phyloP scores from a whole-genome alignment of 1,140 invertebrate genomes.

The Nylanderia fulva region DNA sequence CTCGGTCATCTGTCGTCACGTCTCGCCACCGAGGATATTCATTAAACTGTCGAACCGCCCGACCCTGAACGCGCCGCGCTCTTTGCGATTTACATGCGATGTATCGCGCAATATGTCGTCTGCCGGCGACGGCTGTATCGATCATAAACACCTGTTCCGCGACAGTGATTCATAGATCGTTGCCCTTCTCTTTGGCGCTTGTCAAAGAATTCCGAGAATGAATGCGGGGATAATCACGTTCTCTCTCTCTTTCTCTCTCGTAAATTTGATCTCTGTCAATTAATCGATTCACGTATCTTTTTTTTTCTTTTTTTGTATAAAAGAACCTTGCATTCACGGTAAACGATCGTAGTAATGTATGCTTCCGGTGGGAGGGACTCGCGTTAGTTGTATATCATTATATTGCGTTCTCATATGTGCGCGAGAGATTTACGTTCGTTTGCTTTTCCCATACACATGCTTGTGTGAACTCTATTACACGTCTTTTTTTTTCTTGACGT shows the following conservation, averaged over 20 bases:
- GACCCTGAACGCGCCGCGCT: slow-evolving; percentile 14
- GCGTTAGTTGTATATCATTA: neutral
- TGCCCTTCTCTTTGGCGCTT: neutral
- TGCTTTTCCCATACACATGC: no score
- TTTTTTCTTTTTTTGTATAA: no score
- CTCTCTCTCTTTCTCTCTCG: neutral
- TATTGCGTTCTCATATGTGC: no score
- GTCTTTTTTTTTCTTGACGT: neutral
- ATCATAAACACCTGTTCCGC: slow-evolving; percentile 58
- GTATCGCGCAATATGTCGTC: slow-evolving; percentile 43
- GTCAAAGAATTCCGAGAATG: neutral
- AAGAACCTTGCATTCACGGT: no score
- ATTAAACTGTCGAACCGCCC: slow-evolving; percentile 48
- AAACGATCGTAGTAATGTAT: neutral
- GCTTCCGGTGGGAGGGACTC: neutral
- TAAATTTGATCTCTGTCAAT: neutral
- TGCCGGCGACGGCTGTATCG: slow-evolving; percentile 46
- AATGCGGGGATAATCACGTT: neutral
- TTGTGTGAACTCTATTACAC: no score
- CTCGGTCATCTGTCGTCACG: slow-evolving; percentile 55
- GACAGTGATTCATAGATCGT: slow-evolving; percentile 54
- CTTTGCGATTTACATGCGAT: slow-evolving; percentile 44
- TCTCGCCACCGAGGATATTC: slow-evolving; percentile 27
- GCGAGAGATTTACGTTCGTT: no score
- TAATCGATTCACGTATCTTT: neutral